Evolutionary conservation across 1,140 invertebrate species (phyloP).

Genomic region (Galleria mellonella): DNA sequence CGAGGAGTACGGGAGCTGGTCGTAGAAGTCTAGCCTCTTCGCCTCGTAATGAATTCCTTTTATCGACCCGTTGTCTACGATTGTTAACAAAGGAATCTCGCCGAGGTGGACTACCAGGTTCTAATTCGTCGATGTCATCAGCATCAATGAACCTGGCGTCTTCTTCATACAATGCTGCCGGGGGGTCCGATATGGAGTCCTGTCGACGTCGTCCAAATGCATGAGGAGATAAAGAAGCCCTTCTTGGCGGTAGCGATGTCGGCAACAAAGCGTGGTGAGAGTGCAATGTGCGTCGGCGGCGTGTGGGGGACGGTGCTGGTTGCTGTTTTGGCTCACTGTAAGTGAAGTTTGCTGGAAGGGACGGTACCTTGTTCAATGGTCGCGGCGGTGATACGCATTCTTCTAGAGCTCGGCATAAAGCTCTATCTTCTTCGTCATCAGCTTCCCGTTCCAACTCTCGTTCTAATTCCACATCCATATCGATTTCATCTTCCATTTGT

Average conservation of each 20-base stretch:
- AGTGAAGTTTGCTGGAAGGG: constrained; percentile 81
- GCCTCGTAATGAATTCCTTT: constrained; percentile 54
- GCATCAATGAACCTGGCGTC: constrained; percentile 71
- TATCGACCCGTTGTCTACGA: constrained; percentile 51
- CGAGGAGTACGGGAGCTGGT: constrained; percentile 43
- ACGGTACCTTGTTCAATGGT: constrained; percentile 76
- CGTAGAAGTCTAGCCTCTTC: constrained; percentile 57
- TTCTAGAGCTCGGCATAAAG: constrained; percentile 67
- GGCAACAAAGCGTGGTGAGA: constrained; percentile 62
- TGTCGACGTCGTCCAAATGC: constrained; percentile 63
- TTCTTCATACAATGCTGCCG: constrained; percentile 65
- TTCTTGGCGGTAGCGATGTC: constrained; percentile 40
- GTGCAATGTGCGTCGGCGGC: constrained; percentile 59
- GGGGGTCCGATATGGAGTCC: constrained; percentile 58
- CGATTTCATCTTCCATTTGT: constrained; percentile 93
- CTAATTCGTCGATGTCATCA: constrained; percentile 61
- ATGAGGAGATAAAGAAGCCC: constrained; percentile 59
- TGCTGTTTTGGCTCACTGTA: constrained; percentile 77
- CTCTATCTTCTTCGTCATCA: constrained; percentile 83
- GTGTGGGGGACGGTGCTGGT: constrained; percentile 49
- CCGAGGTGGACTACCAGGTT: constrained; percentile 49
- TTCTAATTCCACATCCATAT: constrained; percentile 92
- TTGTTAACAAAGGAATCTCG: constrained; percentile 57
- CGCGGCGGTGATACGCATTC: constrained; percentile 40
- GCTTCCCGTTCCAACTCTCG: constrained; percentile 86